These are phyloP conservation scores for Tolypeutes matacus DNA, from an alignment of 2,797 vertebrate genomes.

Conservation along the genomic window DNA sequence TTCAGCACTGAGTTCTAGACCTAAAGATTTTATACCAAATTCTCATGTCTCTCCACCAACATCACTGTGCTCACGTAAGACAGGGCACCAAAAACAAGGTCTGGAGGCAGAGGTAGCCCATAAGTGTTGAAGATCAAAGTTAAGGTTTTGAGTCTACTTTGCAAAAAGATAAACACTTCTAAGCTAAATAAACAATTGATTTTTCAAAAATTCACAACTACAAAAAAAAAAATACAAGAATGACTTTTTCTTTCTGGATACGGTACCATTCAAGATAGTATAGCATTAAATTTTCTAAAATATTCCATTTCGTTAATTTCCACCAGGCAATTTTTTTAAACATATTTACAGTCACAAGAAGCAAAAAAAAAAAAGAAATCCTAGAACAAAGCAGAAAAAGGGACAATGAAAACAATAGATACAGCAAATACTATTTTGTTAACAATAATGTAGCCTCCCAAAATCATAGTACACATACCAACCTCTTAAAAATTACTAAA, in stretches of 20 bases:
- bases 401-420: background rate
- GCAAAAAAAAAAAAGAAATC: conserved; percentile 40
- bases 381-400: conserved; percentile 21
- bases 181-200: background rate
- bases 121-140: background rate
- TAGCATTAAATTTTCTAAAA: background rate
- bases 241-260: background rate
- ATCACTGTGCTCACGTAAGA: background rate
- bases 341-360: background rate
- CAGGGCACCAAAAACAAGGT: background rate
- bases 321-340: background rate
- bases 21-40: background rate
- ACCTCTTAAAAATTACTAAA: conserved; percentile 62
- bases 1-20: background rate
- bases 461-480: conserved; percentile 24
- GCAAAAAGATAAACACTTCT: background rate
- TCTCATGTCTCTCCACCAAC: background rate
- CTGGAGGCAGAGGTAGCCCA: background rate
- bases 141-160: background rate
- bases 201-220: conserved; percentile 5
- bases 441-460: conserved; percentile 12
- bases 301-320: conserved; percentile 38
- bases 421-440: conserved; percentile 41
- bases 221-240: background rate
- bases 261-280: background rate